Conservation (phyloP, 2,888 invertebrate genomes). For the Latrodectus hesperus region DNA sequence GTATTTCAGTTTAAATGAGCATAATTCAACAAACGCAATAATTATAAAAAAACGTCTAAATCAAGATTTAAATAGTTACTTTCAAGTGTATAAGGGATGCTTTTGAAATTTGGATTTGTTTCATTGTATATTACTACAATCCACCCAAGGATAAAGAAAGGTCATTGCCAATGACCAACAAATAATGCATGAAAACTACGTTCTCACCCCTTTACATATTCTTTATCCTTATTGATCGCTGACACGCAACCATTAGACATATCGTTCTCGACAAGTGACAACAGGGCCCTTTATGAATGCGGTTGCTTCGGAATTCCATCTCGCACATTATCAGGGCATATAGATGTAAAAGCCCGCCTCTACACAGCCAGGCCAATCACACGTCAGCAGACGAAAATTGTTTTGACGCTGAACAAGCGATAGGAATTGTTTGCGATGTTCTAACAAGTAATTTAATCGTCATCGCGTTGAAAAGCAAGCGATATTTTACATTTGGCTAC, state of each 20-base stretch:
- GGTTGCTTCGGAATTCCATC: slow-evolving; percentile 51
- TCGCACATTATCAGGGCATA: slow-evolving; percentile 1
- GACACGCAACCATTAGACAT: slow-evolving; percentile 44
- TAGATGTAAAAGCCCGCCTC: slow-evolving; percentile 17
- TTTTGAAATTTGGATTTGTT: no score
- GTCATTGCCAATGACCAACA: no score
- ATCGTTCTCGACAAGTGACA: slow-evolving; percentile 55
- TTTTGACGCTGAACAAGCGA: slow-evolving; percentile 33
- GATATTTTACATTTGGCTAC: background rate
- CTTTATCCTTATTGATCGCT: slow-evolving; percentile 45
- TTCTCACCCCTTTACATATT: slow-evolving; percentile 20
- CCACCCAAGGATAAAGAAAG: no score
- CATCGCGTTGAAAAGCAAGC: background rate
- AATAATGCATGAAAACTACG: background rate
- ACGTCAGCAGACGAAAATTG: background rate
- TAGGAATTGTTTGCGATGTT: slow-evolving; percentile 12
- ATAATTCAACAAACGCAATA: no score
- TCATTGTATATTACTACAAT: no score
- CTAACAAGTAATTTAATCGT: slow-evolving; percentile 44
- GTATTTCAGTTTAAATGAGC: no score
- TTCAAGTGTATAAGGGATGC: no score
- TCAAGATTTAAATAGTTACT: no score
- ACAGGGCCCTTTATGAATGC: slow-evolving; percentile 52
- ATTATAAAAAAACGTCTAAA: no score
- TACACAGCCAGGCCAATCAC: slow-evolving; percentile 20